phyloP scores from a whole-genome alignment of 2,888 invertebrate species.

The Idaea biselata region DNA sequence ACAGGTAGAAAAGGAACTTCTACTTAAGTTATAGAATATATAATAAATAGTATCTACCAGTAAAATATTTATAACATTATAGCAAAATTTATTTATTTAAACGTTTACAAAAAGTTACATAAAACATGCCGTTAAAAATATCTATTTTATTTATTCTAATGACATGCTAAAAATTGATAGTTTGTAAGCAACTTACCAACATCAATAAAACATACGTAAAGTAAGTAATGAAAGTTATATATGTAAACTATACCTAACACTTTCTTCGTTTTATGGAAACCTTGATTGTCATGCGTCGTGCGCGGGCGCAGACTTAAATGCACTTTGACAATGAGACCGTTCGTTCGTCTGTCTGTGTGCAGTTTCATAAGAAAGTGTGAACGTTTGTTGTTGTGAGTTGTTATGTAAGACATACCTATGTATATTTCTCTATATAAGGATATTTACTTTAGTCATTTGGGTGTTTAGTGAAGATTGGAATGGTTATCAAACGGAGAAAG shows the following conservation, averaged over 20 bases:
- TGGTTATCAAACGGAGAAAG: neutral
- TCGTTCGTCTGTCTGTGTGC: constrained; percentile 5
- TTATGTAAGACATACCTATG: neutral
- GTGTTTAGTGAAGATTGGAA: neutral
- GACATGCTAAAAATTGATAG: constrained; percentile 10
- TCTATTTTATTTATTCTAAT: too few species aligned
- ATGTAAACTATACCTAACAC: constrained; percentile 40
- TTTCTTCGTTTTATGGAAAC: constrained; percentile 54
- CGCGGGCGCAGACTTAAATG: constrained; percentile 8
- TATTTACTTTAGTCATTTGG: neutral
- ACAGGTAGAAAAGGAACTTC: too few species aligned
- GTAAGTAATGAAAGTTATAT: constrained; percentile 6
- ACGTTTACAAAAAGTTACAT: too few species aligned
- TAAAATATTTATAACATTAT: too few species aligned
- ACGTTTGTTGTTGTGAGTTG: neutral
- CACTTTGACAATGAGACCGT: constrained; percentile 17
- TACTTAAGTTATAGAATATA: too few species aligned
- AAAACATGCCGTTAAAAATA: too few species aligned
- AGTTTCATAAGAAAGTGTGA: constrained; percentile 8
- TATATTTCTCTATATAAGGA: neutral
- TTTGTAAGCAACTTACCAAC: constrained; percentile 23
- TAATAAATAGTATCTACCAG: too few species aligned
- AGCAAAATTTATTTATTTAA: too few species aligned
- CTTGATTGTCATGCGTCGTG: constrained; percentile 36
- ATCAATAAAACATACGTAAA: constrained; percentile 38